phyloP scores from a whole-genome alignment of 2,888 invertebrate species.

The Polyploca ridens region DNA sequence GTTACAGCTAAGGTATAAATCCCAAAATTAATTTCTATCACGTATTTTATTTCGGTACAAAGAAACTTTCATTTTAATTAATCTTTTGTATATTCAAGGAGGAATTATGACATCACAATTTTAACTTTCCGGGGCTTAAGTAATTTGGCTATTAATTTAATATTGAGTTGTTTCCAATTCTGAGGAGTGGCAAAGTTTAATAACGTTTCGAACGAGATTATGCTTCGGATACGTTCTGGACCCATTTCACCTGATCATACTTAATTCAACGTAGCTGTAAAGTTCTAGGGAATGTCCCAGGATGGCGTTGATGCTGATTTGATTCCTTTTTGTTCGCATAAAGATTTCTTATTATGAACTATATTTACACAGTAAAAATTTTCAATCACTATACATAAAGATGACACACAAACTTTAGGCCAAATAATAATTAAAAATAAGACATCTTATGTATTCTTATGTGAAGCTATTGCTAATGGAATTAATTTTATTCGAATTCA shows the following conservation, averaged over 20 bases:
- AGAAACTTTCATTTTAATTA: neutral
- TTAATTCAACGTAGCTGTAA: neutral
- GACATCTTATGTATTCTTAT: too few relatives aligned
- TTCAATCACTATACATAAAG: too few relatives aligned
- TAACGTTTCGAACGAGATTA: slow-evolving; percentile 22
- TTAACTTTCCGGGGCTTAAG: slow-evolving; percentile 21
- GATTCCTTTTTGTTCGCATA: neutral
- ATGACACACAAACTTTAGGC: too few relatives aligned
- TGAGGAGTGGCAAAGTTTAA: slow-evolving; percentile 25
- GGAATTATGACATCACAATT: slow-evolving; percentile 17
- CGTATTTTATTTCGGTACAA: neutral
- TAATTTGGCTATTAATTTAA: slow-evolving; percentile 22
- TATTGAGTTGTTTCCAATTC: slow-evolving; percentile 27
- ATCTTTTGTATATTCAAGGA: slow-evolving; percentile 6
- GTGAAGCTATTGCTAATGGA: too few relatives aligned
- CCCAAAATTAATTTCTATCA: neutral
- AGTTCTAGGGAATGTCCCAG: too few relatives aligned
- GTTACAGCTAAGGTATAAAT: neutral
- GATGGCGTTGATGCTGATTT: too few relatives aligned
- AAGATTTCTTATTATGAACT: neutral
- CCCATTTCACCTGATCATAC: neutral
- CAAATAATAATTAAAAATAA: too few relatives aligned
- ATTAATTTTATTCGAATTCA: too few relatives aligned
- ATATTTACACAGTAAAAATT: too few relatives aligned
- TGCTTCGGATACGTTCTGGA: neutral